Base-by-base conservation (phyloP, 2,113 vertebrate genomes). In the Lipophrys pholis region DNA sequence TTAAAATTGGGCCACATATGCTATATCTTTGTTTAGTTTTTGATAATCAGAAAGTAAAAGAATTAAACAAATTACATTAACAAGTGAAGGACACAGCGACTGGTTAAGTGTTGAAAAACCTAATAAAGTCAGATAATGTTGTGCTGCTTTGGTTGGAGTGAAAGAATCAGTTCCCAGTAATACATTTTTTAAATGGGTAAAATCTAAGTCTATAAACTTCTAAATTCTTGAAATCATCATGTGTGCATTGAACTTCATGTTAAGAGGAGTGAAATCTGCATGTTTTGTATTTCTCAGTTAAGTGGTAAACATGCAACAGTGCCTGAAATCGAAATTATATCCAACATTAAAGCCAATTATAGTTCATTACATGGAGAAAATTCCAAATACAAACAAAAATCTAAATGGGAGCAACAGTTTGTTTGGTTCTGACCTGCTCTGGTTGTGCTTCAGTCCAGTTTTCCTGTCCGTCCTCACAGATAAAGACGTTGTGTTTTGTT, bases 361-460 rank as follows among this genome's bases (percentile, higher is more conserved):
- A 14, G 30, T 36, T 58, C 45, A 56, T 6, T 41, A 2, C 2
- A 30, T 30, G 21, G 21, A 30, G 21, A 30, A 30, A 30, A 30
- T 30, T 30, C 21, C 21, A 30, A 30, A 30, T 30, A 30, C 2
- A 30, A 2, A 30, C n/a, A 57, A 30, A 12, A 30, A 52, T 58
- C 16, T 5, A 8, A 6, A 42, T 38, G 15, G 5, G 30, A 41
- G 17, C 8, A 49, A 41, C 3, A 5, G 11, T 3, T 39, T 11
- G 5, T 66, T 66, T 55, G 50, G 12, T 7, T 62, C 61, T 51
- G 43, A 92, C 98, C 95, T 98, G 93, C 58, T 96, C 94, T 62
- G 96, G 93, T 67, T 91, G 76, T 76, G 96, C 92, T 60, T 93
- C 89, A 5, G 96, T 94, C 96, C 97, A 97, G 62, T 93, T 94